Evolutionary conservation across 2,888 invertebrate genomes (phyloP).

Genomic region (Torymus texanus): DNA sequence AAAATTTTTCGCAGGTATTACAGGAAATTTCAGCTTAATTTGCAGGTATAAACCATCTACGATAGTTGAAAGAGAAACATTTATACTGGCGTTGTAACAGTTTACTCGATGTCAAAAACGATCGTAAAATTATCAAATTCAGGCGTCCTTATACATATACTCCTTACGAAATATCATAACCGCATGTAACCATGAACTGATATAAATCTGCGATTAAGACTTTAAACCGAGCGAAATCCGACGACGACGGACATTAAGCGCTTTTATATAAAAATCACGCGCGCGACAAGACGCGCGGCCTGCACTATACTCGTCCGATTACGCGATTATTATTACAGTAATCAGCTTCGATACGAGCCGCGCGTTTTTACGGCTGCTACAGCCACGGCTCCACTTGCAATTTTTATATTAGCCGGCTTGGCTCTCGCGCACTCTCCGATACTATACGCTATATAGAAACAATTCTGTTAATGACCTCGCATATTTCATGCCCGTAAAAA

Average conservation of each 20-base stretch:
- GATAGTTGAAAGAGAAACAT: too few species aligned
- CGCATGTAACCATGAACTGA: too few species aligned
- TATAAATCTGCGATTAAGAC: too few species aligned
- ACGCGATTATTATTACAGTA: constrained; percentile 45
- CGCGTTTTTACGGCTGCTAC: constrained; percentile 23
- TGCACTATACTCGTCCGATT: constrained; percentile 25
- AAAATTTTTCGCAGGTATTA: too few species aligned
- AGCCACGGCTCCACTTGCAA: constrained; percentile 10
- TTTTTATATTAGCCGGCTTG: constrained; percentile 35
- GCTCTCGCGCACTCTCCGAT: background rate
- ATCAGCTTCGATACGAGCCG: constrained; percentile 8
- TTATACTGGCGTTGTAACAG: too few species aligned
- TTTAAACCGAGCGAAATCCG: too few species aligned
- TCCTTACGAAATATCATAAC: too few species aligned
- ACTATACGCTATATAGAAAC: constrained; percentile 34
- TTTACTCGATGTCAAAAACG: too few species aligned
- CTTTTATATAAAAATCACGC: constrained; percentile 10
- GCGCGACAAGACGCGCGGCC: background rate
- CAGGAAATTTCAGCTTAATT: too few species aligned
- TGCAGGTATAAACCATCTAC: too few species aligned
- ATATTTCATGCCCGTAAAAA: constrained; percentile 52
- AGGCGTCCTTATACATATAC: too few species aligned
- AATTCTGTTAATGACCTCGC: constrained; percentile 49
- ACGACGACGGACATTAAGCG: background rate
- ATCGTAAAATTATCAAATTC: too few species aligned